Conservation (phyloP, 2,797 vertebrate species). For the Muraenolepis orangiensis region DNA sequence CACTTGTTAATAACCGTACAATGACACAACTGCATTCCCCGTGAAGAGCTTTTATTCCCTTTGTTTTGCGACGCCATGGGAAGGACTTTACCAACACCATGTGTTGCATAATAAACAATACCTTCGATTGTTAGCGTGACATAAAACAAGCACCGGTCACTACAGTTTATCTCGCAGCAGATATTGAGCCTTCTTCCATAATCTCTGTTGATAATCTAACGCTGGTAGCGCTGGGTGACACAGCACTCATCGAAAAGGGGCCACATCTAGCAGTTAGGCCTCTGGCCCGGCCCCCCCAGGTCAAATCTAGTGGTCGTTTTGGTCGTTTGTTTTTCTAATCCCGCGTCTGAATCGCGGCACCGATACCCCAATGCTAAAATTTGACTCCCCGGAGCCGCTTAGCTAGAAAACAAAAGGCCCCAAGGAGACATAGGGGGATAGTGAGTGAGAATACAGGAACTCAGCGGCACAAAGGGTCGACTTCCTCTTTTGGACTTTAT, state of each 20-base stretch:
- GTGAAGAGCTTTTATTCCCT: neutral
- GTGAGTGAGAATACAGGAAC: slow-evolving; percentile 18
- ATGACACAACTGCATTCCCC: neutral
- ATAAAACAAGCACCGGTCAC: slow-evolving; percentile 11
- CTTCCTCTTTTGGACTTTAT: slow-evolving; percentile 58
- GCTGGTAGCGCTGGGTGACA: slow-evolving; percentile 17
- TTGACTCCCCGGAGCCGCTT: neutral
- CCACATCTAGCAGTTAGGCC: no score
- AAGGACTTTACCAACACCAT: neutral
- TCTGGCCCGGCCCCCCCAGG: neutral
- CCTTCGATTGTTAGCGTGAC: neutral
- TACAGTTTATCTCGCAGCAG: slow-evolving; percentile 26
- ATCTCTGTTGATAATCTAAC: slow-evolving; percentile 22
- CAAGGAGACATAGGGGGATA: slow-evolving; percentile 1
- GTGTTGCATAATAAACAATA: neutral
- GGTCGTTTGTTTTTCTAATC: neutral
- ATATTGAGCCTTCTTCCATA: slow-evolving; percentile 29
- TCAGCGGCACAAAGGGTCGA: slow-evolving; percentile 29
- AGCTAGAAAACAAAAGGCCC: neutral
- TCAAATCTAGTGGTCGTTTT: neutral
- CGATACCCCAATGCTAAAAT: neutral
- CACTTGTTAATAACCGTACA: neutral
- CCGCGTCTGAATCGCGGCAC: neutral
- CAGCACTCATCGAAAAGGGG: slow-evolving; percentile 13
- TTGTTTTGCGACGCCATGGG: neutral